phyloP scores from a whole-genome alignment of 2,797 vertebrate species.

The Notoglanidium macrostoma region DNA sequence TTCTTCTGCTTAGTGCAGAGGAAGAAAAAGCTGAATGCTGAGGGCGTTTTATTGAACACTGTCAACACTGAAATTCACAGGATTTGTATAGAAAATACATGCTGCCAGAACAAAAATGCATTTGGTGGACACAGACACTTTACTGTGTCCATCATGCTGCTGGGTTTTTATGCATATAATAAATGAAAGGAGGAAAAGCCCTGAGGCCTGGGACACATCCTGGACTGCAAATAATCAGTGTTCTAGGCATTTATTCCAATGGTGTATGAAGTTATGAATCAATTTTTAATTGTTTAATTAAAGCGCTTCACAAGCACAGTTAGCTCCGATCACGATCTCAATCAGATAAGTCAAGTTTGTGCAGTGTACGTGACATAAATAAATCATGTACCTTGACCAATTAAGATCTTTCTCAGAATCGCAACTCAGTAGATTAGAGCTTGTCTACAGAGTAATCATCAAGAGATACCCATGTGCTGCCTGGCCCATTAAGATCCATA shows the following conservation, averaged over 20 bases:
- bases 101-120: no score
- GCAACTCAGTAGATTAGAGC: background rate
- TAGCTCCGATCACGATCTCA: background rate
- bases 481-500: background rate
- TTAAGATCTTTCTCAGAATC: background rate
- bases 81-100: no score
- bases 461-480: background rate
- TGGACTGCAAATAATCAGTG: background rate
- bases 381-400: background rate
- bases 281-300: background rate
- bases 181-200: background rate
- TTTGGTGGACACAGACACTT: no score
- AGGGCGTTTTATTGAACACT: no score
- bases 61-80: no score
- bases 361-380: background rate
- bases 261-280: background rate
- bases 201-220: background rate
- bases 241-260: background rate
- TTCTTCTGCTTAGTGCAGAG: no score
- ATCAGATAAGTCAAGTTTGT: background rate
- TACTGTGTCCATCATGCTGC: background rate
- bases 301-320: background rate
- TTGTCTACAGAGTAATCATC: background rate
- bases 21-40: no score
- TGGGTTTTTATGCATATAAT: background rate